These are phyloP conservation scores for Drosophila nannoptera DNA, from an alignment of 1,140 invertebrate species.

Conservation along the genomic window DNA sequence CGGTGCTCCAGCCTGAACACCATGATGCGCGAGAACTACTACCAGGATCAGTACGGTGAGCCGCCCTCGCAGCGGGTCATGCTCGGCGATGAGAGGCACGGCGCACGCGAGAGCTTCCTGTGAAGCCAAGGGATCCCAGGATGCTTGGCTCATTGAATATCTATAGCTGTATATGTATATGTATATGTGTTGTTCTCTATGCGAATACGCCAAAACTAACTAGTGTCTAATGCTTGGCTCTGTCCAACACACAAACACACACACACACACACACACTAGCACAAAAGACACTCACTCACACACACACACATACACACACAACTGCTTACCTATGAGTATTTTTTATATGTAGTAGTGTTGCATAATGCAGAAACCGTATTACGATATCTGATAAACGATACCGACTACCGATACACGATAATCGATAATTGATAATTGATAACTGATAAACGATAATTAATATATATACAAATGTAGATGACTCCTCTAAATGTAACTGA, in stretches of 20 bases:
- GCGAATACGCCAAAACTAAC: conserved; percentile 9
- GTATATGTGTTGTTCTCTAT: conserved; percentile 11
- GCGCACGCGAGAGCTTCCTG: conserved; percentile 77
- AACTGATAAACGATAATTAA: conserved; percentile 8
- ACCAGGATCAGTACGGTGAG: conserved; percentile 93
- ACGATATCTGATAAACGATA: conserved; percentile 23
- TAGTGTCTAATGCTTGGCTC: conserved; percentile 13
- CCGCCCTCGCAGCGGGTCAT: conserved; percentile 80
- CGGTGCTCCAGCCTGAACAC: conserved; percentile 92
- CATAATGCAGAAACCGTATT: conserved; percentile 33
- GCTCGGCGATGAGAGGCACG: conserved; percentile 76
- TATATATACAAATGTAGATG: conserved; percentile 39
- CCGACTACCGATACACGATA: conserved; percentile 25
- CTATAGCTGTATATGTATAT: conserved; percentile 17
- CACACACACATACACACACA: conserved; percentile 24
- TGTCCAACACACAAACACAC: neutral
- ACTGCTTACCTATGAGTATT: conserved; percentile 61
- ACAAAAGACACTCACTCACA: too few species aligned
- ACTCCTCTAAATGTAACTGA: conserved; percentile 71
- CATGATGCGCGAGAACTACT: conserved; percentile 95
- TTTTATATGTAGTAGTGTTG: conserved; percentile 72
- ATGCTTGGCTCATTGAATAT: conserved; percentile 18
- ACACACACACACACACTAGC: conserved; percentile 9
- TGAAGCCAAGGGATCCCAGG: conserved; percentile 55
- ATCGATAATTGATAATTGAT: conserved; percentile 9